Percentiles rank a stretch among this genome's conserved stretches.
These are phyloP conservation scores for Drosophila sp. DNA, from an alignment of 1,140 invertebrate genomes.

Conservation along the genomic window DNA sequence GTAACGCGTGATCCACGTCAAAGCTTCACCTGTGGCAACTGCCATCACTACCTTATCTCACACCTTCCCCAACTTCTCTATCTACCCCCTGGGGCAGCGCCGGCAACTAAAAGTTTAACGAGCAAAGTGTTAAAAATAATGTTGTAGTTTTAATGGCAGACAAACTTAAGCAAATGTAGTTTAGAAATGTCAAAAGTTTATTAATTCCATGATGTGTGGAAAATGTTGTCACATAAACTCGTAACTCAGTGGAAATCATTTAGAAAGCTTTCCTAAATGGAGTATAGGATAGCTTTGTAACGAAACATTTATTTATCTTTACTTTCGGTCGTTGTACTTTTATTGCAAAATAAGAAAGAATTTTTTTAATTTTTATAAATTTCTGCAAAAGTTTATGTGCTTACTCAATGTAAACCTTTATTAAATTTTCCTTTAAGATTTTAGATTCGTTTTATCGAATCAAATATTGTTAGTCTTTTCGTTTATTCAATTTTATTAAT, in stretches of 20 bases:
- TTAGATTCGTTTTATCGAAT: no score
- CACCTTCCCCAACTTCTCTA: neutral
- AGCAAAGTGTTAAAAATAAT: conserved; percentile 16
- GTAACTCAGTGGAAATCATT: neutral
- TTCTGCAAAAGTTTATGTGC: no score
- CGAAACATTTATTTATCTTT: no score
- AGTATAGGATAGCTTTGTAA: neutral
- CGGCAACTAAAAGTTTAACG: conserved; percentile 28
- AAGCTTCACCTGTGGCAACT: neutral
- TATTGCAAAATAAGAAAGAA: no score
- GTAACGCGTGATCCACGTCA: conserved; percentile 28
- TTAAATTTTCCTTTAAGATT: no score
- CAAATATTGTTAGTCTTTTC: no score
- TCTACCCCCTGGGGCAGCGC: neutral
- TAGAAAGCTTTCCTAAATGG: neutral
- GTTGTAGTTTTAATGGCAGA: conserved; percentile 12
- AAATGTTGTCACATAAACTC: conserved; percentile 5
- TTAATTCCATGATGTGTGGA: neutral
- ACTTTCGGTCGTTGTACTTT: no score
- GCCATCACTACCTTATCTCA: neutral
- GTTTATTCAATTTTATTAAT: no score
- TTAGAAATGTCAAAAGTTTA: conserved; percentile 7
- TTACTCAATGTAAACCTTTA: no score
- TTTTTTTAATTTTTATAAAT: no score
- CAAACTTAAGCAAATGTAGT: conserved; percentile 5